Base-by-base conservation (phyloP, 2,113 vertebrate genomes). In the Cryptotis parvus region DNA sequence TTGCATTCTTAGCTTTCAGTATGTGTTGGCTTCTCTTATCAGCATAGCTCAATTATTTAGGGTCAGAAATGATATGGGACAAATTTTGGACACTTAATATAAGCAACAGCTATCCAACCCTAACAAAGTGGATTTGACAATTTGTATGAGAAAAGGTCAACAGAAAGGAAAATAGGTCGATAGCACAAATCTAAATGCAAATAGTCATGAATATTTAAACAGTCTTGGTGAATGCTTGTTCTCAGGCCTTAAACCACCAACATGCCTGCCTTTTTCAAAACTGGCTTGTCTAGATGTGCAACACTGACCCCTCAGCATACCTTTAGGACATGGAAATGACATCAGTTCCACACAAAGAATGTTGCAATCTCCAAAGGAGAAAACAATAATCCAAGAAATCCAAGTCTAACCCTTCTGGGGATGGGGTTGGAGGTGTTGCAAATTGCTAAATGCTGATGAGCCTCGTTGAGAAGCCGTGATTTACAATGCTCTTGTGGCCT, bases 401-500 rank as follows among this genome's bases (percentile, higher is more conserved):
- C 58, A 15, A 45, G 22, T 35, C 69, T 61, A 75, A 22, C 20
- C 49, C 89, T 89, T 63, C 49, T 72, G 74, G 74, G 76, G 16
- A 87, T 70, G 37, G 31, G 27, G 20, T 22, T 27, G 2, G 81
- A 95, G 80, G 74, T 73, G 33, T 31, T 33, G 7, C 39, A 69
- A 83, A 26, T 73, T 69, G 49, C 66, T 45, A 75, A 84, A 87
- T 91, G 27, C 35, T 12, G 61, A 16, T 63, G 87, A 61, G 27
- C 85, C 31, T 92, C 41, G n/a, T n/a, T n/a, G n/a, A 81, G 80
- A 91, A 87, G 39, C 0, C 39, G 16, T 83, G 12, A 92, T 92
- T 92, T 85, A 41, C 87, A 93, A 79, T 81, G 58, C 84, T 58
- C 87, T n/a, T 22, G 49, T 81, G 84, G 84, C 77, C 89, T 76